Percentiles rank a stretch among this genome's conserved stretches.
These are phyloP conservation scores for Halocynthia roretzi DNA, from an alignment of 23 tunicate genomes.

Conservation along the genomic window DNA sequence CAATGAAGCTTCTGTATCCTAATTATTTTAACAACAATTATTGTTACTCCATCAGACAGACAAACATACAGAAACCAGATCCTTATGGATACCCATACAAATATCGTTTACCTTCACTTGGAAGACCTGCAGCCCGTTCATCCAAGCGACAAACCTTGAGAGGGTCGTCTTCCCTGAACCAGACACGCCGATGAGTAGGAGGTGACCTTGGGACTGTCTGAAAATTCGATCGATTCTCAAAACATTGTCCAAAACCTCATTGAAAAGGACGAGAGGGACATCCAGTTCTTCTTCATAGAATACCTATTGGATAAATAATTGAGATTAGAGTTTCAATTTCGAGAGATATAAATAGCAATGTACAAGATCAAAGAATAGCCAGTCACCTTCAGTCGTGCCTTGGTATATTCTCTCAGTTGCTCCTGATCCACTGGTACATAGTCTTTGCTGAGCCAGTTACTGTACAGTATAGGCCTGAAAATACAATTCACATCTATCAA, in stretches of 20 bases:
- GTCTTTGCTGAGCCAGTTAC: constrained; percentile 97
- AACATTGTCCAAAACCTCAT: constrained; percentile 94
- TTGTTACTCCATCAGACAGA: no score
- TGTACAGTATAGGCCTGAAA: constrained; percentile 88
- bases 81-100: neutral
- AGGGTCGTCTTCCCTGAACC: constrained; percentile 98
- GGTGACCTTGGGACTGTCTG: constrained; percentile 99
- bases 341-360: neutral
- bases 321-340: neutral
- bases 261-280: constrained; percentile 96
- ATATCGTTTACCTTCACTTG: constrained; percentile 95
- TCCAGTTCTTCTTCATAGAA: constrained; percentile 98
- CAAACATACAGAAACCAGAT: no score
- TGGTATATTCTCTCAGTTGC: constrained; percentile 82
- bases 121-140: constrained; percentile 92
- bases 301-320: constrained; percentile 24
- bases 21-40: no score
- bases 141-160: constrained; percentile 99
- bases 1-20: no score
- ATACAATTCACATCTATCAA: neutral
- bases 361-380: neutral
- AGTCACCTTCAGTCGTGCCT: constrained; percentile 87
- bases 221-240: constrained; percentile 94
- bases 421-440: constrained; percentile 96
- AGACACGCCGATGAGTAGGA: constrained; percentile 90